Evolutionary conservation across 2,797 vertebrate species (phyloP), one percentile per base, ranked within the genome.

Genomic region (Rhinogobio ventralis): DNA sequence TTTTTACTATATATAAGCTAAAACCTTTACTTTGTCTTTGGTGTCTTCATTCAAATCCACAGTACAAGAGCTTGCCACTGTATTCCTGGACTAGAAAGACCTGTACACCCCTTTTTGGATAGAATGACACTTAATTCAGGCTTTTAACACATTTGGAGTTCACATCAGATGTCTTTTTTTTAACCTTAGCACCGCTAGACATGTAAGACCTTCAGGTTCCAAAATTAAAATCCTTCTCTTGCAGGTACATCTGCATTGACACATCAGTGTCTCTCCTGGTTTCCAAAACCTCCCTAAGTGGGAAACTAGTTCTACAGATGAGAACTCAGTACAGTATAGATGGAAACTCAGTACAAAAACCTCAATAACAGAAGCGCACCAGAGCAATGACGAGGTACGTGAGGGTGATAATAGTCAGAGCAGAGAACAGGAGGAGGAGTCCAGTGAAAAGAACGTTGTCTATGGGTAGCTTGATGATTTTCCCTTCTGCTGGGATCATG

Each of bases 401-500:
- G n/a, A 95, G 88, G n/a, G 96, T 95, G 53, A 97, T 53, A 81
- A 98, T 90, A 36, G 92, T 94, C 0, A 94, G 90, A 0, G 94
- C 93, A 1, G 96, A 95, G 91, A 98, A 97, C 87, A 97, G 91
- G 89, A 97, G 73, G 0, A 99, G 89, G 30, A 96, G 94, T 76
- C 96, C 96, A 1, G 95, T 92, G 73, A 97, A 99, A 80, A 96
- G 75, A 0, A 94, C 81, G 10, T 95, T 90, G 78, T 94, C 91
- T 91, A 99, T 90, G 30, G 98, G 97, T 4, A 94, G 84, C 55
- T 88, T 92, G 88, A 95, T 90, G 80, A 94, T 89, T 53, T 95
- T 94, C 66, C 94, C 92, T 82, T 96, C 96, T 2, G 97, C 96
- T 2, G 98, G 98, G 89, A 99, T 97, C 97, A 98, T 99, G 92